These are phyloP conservation scores for Glaucomys volans DNA, from an alignment of 2,113 vertebrate genomes.

Conservation along the genomic window DNA sequence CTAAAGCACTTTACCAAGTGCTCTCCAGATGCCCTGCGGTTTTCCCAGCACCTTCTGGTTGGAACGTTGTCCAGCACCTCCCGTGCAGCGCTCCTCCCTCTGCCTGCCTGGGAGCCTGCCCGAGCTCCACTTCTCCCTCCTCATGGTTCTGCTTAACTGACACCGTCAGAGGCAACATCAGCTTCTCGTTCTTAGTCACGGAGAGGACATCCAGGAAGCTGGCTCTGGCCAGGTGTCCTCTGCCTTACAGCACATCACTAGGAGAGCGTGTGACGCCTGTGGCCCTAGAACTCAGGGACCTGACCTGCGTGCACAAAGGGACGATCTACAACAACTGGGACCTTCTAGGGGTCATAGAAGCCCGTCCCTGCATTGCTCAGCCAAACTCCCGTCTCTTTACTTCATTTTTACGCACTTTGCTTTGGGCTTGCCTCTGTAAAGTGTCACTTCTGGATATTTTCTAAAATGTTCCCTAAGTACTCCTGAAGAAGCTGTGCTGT, in stretches of 20 bases:
- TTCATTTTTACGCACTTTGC: not conserved
- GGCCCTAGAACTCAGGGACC: too few species aligned
- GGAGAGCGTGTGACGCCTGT: not conserved
- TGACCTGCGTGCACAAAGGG: not conserved
- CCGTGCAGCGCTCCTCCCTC: not conserved
- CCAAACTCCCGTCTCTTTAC: not conserved
- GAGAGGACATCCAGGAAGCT: not conserved
- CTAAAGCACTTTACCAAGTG: slow-evolving; percentile 33
- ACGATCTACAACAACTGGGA: not conserved
- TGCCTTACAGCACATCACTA: not conserved
- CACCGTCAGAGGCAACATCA: not conserved
- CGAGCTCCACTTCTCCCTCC: not conserved
- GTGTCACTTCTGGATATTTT: too few species aligned
- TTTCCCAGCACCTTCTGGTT: not conserved
- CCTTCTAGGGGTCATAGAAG: not conserved
- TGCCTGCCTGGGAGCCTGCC: too few species aligned
- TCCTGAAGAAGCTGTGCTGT: not conserved
- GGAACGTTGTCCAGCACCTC: slow-evolving; percentile 2
- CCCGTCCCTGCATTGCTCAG: not conserved
- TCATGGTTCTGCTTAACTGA: not conserved
- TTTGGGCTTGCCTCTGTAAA: not conserved
- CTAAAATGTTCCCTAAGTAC: not conserved
- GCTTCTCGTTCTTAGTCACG: not conserved
- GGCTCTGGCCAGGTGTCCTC: not conserved
- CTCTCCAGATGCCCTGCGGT: not conserved